phyloP scores from a whole-genome alignment of 2,888 invertebrate species.

The Ceraclea dissimilis region DNA sequence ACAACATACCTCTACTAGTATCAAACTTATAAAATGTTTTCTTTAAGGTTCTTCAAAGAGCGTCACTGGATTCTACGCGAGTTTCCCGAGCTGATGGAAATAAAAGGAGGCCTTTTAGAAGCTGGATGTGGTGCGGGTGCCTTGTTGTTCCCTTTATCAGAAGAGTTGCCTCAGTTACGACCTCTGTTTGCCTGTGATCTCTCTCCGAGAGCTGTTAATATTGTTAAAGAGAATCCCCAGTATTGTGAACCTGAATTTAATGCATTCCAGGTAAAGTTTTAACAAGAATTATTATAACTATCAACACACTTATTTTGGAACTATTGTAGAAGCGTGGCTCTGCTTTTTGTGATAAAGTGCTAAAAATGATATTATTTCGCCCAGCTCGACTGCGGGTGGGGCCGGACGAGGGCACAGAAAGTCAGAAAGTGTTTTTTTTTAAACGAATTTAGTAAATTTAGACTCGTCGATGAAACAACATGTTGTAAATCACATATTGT shows the following conservation, averaged over 20 bases:
- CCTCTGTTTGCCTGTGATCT: slow-evolving; percentile 87
- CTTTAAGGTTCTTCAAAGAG: slow-evolving; percentile 73
- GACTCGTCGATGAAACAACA: too few species aligned
- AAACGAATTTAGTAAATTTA: too few species aligned
- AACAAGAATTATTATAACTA: too few species aligned
- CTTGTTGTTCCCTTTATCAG: slow-evolving; percentile 84
- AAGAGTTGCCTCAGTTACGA: slow-evolving; percentile 58
- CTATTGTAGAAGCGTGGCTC: too few species aligned
- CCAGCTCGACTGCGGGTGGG: too few species aligned
- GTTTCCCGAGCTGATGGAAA: slow-evolving; percentile 67
- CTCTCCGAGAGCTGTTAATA: slow-evolving; percentile 81
- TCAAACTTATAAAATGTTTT: too few species aligned
- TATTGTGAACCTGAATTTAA: slow-evolving; percentile 47
- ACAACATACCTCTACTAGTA: too few species aligned
- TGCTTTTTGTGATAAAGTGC: too few species aligned
- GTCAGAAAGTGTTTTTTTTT: too few species aligned
- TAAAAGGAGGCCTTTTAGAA: slow-evolving; percentile 61
- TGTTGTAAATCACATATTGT: too few species aligned
- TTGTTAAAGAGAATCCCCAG: slow-evolving; percentile 60
- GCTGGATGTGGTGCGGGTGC: slow-evolving; percentile 97
- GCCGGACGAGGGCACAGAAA: too few species aligned
- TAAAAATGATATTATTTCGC: too few species aligned
- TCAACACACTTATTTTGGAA: slow-evolving; percentile 53
- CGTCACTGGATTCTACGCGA: slow-evolving; percentile 95
- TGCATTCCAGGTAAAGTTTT: slow-evolving; percentile 66